Percentiles rank a stretch among this genome's conserved stretches.
These are phyloP conservation scores for Apeira syringaria DNA, from an alignment of 2,888 invertebrate genomes.

Conservation along the genomic window DNA sequence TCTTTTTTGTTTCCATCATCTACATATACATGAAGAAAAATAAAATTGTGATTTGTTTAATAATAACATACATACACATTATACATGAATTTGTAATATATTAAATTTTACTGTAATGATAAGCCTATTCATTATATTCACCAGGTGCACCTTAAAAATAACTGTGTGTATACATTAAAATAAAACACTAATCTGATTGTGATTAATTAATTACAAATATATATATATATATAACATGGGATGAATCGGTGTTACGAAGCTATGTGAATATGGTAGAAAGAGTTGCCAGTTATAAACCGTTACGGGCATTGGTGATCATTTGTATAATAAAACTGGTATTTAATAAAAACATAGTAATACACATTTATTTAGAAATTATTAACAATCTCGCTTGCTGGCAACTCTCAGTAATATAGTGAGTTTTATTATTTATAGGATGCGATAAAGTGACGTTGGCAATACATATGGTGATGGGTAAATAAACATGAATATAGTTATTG, in stretches of 20 bases:
- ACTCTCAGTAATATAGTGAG: constrained; percentile 14
- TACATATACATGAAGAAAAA: not conserved
- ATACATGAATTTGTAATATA: too few species aligned
- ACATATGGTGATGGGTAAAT: constrained; percentile 23
- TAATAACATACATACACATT: too few species aligned
- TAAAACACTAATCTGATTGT: not conserved
- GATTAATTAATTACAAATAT: constrained; percentile 1
- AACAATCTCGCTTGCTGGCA: constrained; percentile 18
- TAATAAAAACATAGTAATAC: too few species aligned
- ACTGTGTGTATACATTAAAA: not conserved
- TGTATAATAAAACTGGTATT: too few species aligned
- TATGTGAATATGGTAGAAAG: constrained; percentile 14
- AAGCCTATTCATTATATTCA: too few species aligned
- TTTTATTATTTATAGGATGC: constrained; percentile 22
- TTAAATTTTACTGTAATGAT: too few species aligned
- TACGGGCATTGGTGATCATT: not conserved
- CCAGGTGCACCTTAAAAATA: too few species aligned
- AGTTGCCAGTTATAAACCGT: constrained; percentile 10
- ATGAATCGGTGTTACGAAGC: constrained; percentile 12
- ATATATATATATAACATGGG: too few species aligned
- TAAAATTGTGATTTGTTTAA: too few species aligned
- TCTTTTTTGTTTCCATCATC: not conserved
- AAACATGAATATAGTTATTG: constrained; percentile 35
- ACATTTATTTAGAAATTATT: too few species aligned
- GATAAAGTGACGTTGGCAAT: constrained; percentile 16